phyloP scores from a whole-genome alignment of 2,113 vertebrate genomes.

The Pongo abelii region DNA sequence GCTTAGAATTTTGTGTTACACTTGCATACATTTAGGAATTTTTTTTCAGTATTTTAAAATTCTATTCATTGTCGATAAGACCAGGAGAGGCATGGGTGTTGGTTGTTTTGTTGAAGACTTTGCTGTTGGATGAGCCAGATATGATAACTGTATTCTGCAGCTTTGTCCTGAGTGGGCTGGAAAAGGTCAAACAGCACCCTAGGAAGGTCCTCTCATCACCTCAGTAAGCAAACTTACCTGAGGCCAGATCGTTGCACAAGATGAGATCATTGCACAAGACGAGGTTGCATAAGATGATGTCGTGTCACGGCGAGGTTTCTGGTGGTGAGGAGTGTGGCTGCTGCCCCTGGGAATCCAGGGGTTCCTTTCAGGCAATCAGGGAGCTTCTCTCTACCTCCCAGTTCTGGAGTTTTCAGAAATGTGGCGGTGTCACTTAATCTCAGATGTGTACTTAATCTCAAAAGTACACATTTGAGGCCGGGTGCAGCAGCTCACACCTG shows the following conservation, averaged over 20 bases:
- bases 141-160: rapidly evolving
- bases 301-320: rapidly evolving
- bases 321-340: rapidly evolving
- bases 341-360: too few species aligned
- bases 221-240: rapidly evolving
- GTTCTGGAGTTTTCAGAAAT: not conserved
- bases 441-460: too few species aligned
- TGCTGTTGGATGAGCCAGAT: not conserved
- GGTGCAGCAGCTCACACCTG: too few species aligned
- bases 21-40: rapidly evolving
- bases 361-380: rapidly evolving
- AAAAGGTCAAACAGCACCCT: rapidly evolving
- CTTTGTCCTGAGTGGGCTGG: not conserved
- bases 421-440: rapidly evolving
- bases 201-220: too few species aligned
- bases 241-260: rapidly evolving
- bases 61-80: not conserved
- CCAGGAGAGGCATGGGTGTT: rapidly evolving
- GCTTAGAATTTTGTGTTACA: too few species aligned
- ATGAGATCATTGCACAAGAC: too few species aligned
- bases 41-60: not conserved
- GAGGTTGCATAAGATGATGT: too few species aligned
- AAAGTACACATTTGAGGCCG: rapidly evolving
- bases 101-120: not conserved
- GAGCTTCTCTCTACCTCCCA: not conserved